Conservation (phyloP, 1,140 invertebrate genomes). For the Aphelenchoides fujianensis region DNA sequence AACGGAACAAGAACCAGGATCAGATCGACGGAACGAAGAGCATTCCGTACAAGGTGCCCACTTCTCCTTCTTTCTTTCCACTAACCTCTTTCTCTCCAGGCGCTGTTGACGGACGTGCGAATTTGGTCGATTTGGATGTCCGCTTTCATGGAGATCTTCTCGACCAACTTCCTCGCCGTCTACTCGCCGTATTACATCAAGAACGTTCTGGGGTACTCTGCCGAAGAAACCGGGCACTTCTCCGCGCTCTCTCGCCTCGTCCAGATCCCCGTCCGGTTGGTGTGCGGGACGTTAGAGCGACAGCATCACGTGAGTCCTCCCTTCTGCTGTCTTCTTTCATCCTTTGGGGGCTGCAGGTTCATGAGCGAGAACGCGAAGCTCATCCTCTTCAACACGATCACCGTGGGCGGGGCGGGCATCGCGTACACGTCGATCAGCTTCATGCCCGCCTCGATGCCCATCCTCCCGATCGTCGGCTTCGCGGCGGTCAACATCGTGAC, state of each 20-base stretch:
- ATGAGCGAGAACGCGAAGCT: conserved; percentile 33
- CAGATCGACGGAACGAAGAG: conserved; percentile 17
- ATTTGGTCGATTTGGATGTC: background rate
- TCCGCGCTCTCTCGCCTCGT: background rate
- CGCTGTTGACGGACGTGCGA: background rate
- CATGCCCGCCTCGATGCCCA: background rate
- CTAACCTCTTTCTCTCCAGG: background rate
- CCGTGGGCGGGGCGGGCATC: conserved; percentile 30
- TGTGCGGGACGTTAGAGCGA: conserved; percentile 26
- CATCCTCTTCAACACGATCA: conserved; percentile 38
- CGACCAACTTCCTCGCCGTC: conserved; percentile 11
- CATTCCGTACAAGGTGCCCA: conserved; percentile 20
- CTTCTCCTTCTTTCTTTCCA: background rate
- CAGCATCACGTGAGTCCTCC: background rate
- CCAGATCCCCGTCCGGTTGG: conserved; percentile 39
- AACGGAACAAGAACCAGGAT: conserved; percentile 10
- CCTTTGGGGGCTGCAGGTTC: conserved; percentile 15
- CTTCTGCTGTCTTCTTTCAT: no score
- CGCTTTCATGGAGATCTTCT: conserved; percentile 20
- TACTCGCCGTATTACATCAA: conserved; percentile 15
- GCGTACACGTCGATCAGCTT: conserved; percentile 16
- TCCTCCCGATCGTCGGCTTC: conserved; percentile 33
- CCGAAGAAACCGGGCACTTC: conserved; percentile 9
- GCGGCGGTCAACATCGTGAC: conserved; percentile 25
- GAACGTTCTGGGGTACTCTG: background rate